Conservation (phyloP, 2,113 vertebrate species). For the Oryzias curvinotus region DNA sequence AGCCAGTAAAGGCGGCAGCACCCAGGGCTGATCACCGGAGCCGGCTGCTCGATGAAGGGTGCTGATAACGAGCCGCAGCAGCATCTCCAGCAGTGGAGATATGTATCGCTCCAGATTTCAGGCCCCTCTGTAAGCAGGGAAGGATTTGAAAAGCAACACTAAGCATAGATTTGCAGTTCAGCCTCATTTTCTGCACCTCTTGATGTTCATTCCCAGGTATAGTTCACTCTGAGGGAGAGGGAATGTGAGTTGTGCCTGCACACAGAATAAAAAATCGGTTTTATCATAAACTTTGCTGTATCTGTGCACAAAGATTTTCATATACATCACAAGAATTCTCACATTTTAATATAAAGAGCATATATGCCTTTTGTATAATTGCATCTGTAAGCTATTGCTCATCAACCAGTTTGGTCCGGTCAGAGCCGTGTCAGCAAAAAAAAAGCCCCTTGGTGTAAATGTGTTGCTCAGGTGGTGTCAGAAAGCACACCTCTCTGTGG, state of each 20-base stretch:
- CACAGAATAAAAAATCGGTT: conserved; percentile 1
- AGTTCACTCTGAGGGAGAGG: conserved; percentile 4
- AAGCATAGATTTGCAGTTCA: conserved; percentile 16
- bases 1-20: conserved; percentile 32
- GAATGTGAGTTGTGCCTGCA: too few relatives aligned
- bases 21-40: conserved; percentile 57
- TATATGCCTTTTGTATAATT: too few relatives aligned
- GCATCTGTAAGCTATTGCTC: too few relatives aligned
- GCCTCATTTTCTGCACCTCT: conserved; percentile 31
- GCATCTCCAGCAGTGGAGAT: conserved; percentile 47
- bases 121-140: conserved; percentile 38
- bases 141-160: conserved; percentile 46
- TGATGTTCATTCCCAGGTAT: conserved; percentile 19
- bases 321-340: too few relatives aligned
- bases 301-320: too few relatives aligned
- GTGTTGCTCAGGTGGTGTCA: neutral
- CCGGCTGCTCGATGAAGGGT: conserved; percentile 53
- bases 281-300: neutral
- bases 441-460: too few relatives aligned
- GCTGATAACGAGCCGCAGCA: conserved; percentile 53
- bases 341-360: too few relatives aligned
- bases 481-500: neutral
- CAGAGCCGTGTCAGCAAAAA: too few relatives aligned
- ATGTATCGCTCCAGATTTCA: conserved; percentile 57
- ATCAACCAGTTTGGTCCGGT: too few relatives aligned